A percentile compares a stretch with the other conserved stretches of the same genome.
These are phyloP conservation scores for Mystacides longicornis DNA, from an alignment of 2,888 invertebrate genomes.

Conservation along the genomic window DNA sequence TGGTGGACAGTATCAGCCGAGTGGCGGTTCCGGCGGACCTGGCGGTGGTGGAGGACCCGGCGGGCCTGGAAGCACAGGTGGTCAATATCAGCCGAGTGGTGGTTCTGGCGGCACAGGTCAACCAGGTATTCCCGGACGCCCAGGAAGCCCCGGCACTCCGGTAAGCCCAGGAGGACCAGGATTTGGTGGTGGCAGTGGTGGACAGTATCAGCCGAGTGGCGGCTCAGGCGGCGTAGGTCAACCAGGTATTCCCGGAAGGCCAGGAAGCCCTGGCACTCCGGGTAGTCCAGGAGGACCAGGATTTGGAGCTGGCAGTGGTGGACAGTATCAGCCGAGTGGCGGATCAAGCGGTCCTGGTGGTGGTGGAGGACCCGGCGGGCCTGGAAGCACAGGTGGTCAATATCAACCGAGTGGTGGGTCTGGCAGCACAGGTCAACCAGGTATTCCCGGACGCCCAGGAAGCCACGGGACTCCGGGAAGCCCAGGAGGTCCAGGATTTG, in stretches of 20 bases:
- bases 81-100: conserved; percentile 30
- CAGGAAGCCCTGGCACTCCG: conserved; percentile 27
- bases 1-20: too few relatives aligned
- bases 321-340: conserved; percentile 29
- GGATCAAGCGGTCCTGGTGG: too few relatives aligned
- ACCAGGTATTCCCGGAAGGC: conserved; percentile 22
- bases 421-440: conserved; percentile 23
- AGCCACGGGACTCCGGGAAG: conserved; percentile 23
- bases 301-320: conserved; percentile 16
- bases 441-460: conserved; percentile 16
- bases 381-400: conserved; percentile 19
- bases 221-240: conserved; percentile 21
- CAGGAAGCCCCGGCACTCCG: conserved; percentile 24
- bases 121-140: conserved; percentile 24
- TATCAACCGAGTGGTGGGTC: conserved; percentile 9
- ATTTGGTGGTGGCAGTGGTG: conserved; percentile 30
- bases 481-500: conserved; percentile 21
- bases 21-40: too few relatives aligned
- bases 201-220: conserved; percentile 13
- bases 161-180: conserved; percentile 30
- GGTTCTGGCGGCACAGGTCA: conserved; percentile 36
- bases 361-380: conserved; percentile 29
- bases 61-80: too few relatives aligned
- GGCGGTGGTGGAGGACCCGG: conserved; percentile 27
- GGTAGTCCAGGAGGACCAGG: conserved; percentile 39